phyloP scores from a whole-genome alignment of 2,113 vertebrate species.

The Morphnarchus princeps region DNA sequence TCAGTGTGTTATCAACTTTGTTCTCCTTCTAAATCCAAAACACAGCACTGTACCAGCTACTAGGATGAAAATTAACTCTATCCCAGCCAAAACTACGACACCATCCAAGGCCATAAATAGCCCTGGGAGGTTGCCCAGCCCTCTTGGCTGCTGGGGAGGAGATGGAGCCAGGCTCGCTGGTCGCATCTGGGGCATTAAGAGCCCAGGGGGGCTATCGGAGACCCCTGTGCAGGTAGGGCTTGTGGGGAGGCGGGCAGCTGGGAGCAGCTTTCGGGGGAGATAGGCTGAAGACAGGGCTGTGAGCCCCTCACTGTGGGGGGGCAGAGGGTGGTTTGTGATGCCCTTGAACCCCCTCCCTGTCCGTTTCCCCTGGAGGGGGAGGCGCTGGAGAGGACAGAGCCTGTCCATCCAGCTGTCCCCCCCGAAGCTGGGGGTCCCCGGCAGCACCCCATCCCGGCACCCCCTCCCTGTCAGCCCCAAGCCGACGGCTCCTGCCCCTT shows the following conservation, averaged over 20 bases:
- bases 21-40: not conserved
- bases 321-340: not conserved
- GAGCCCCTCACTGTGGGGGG: not conserved
- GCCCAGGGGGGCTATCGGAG: not conserved
- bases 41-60: not conserved
- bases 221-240: slow-evolving; percentile 59
- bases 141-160: not conserved
- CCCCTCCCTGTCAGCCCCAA: not conserved
- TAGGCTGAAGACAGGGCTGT: not conserved
- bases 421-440: fast-evolving
- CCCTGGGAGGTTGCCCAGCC: not conserved
- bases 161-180: not conserved
- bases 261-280: not conserved
- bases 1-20: too few relatives aligned
- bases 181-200: not conserved
- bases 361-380: not conserved
- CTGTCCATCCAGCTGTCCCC: fast-evolving
- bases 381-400: not conserved
- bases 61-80: not conserved
- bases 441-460: fast-evolving
- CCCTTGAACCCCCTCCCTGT: not conserved
- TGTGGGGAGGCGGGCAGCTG: not conserved
- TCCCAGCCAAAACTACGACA: not conserved
- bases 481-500: not conserved
- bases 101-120: not conserved